These are phyloP conservation scores for Austrofundulus limnaeus DNA, from an alignment of 2,113 vertebrate genomes.

Conservation along the genomic window DNA sequence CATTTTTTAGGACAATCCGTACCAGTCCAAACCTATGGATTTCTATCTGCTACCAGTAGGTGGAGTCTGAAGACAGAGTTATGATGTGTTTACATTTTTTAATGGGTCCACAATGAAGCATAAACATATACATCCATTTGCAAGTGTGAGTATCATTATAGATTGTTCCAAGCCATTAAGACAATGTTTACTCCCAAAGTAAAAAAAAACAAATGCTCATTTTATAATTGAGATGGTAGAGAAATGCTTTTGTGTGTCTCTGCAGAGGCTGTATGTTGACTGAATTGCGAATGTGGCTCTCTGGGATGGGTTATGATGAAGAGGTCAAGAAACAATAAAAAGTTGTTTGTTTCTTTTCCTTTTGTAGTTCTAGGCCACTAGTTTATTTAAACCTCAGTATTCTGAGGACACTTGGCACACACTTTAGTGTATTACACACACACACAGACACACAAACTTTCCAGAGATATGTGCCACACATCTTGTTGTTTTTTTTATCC, in stretches of 20 bases:
- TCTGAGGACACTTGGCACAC: too few relatives aligned
- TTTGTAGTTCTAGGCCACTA: neutral
- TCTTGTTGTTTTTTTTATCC: neutral
- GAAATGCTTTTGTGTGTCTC: slow-evolving; percentile 29
- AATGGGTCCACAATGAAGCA: slow-evolving; percentile 29
- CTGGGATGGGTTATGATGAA: slow-evolving; percentile 12
- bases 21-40: neutral
- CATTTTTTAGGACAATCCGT: neutral
- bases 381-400: neutral
- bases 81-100: slow-evolving; percentile 11
- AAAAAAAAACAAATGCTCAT: slow-evolving; percentile 38
- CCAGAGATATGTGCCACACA: neutral
- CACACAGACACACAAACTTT: neutral
- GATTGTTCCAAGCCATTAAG: slow-evolving; percentile 43
- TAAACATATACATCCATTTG: slow-evolving; percentile 39
- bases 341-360: neutral
- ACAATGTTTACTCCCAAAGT: slow-evolving; percentile 45
- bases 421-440: neutral
- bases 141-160: slow-evolving; percentile 15
- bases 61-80: slow-evolving; percentile 38
- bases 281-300: slow-evolving; percentile 35
- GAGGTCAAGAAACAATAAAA: neutral
- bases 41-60: slow-evolving; percentile 47
- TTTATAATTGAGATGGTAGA: slow-evolving; percentile 49
- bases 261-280: slow-evolving; percentile 27